Percentiles rank a stretch among this genome's conserved stretches.
Conservation (phyloP, 2,888 invertebrate genomes). For the Pegoplata infirma region DNA sequence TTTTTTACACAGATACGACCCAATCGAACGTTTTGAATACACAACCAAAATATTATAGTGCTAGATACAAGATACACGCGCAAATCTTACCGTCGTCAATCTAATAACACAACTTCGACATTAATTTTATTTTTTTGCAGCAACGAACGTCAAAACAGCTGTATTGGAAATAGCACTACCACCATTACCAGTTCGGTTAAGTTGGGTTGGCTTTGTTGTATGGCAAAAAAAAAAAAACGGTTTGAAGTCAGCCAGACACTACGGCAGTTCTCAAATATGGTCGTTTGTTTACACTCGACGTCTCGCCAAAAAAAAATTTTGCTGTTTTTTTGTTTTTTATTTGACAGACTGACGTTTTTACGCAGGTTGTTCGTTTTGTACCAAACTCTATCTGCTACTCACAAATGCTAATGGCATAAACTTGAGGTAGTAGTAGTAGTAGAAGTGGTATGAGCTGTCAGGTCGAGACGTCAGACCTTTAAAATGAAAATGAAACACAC, state of each 20-base stretch:
- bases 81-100: slow-evolving; percentile 52
- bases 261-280: slow-evolving; percentile 43
- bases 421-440: slow-evolving; percentile 1
- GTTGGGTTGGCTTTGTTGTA: slow-evolving; percentile 8
- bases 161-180: background rate
- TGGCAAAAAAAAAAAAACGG: slow-evolving; percentile 26
- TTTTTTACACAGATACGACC: slow-evolving; percentile 24
- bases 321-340: too few species aligned
- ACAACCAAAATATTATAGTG: slow-evolving; percentile 46
- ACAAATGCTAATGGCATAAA: slow-evolving; percentile 25
- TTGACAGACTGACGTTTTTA: slow-evolving; percentile 22
- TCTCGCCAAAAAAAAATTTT: background rate
- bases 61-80: slow-evolving; percentile 54
- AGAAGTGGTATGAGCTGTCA: slow-evolving; percentile 3
- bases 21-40: slow-evolving; percentile 3
- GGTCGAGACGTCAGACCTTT: background rate
- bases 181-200: background rate
- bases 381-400: too few species aligned
- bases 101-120: slow-evolving; percentile 19
- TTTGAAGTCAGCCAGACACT: slow-evolving; percentile 58
- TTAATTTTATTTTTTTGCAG: slow-evolving; percentile 40
- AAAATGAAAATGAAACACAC: too few species aligned
- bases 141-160: slow-evolving; percentile 8
- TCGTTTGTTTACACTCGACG: slow-evolving; percentile 24
- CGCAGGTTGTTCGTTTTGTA: slow-evolving; percentile 25